Conservation (phyloP, 2,888 invertebrate species). For the Pyrgus malvae region DNA sequence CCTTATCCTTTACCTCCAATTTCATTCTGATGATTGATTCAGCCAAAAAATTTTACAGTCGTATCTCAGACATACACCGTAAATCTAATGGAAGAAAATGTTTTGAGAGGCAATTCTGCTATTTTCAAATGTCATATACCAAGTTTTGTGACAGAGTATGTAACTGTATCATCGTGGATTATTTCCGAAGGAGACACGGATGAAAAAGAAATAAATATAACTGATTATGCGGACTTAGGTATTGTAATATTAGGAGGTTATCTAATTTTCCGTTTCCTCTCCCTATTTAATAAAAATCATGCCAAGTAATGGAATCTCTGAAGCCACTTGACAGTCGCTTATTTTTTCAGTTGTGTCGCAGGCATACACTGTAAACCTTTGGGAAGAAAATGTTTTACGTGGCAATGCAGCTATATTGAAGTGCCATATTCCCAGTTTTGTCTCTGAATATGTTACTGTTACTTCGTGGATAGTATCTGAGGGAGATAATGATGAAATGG, state of each 20-base stretch:
- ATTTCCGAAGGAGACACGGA: slow-evolving; percentile 87
- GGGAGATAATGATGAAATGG: slow-evolving; percentile 68
- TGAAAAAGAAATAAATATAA: slow-evolving; percentile 62
- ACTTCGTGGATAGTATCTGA: slow-evolving; percentile 93
- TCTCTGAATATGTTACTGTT: slow-evolving; percentile 93
- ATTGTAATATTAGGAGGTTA: slow-evolving; percentile 32
- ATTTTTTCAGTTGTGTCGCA: slow-evolving; percentile 90
- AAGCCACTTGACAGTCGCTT: neutral
- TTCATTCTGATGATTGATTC: neutral
- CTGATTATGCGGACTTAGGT: slow-evolving; percentile 65
- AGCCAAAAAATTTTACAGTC: slow-evolving; percentile 82
- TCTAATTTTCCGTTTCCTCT: slow-evolving; percentile 25
- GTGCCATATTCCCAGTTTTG: slow-evolving; percentile 96
- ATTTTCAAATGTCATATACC: slow-evolving; percentile 96
- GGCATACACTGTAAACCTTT: slow-evolving; percentile 93
- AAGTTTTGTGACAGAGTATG: slow-evolving; percentile 95
- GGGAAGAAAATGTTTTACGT: slow-evolving; percentile 95
- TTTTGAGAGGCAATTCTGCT: slow-evolving; percentile 93
- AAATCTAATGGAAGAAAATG: slow-evolving; percentile 96
- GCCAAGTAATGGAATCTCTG: neutral
- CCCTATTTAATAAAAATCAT: neutral
- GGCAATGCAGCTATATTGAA: slow-evolving; percentile 95
- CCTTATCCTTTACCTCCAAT: slow-evolving; percentile 22
- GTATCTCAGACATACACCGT: slow-evolving; percentile 93
- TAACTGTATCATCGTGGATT: slow-evolving; percentile 92